Evolutionary conservation across 2,113 vertebrate genomes (phyloP), one percentile per base, ranked within the genome.

Genomic region (Cebidichthys violaceus): DNA sequence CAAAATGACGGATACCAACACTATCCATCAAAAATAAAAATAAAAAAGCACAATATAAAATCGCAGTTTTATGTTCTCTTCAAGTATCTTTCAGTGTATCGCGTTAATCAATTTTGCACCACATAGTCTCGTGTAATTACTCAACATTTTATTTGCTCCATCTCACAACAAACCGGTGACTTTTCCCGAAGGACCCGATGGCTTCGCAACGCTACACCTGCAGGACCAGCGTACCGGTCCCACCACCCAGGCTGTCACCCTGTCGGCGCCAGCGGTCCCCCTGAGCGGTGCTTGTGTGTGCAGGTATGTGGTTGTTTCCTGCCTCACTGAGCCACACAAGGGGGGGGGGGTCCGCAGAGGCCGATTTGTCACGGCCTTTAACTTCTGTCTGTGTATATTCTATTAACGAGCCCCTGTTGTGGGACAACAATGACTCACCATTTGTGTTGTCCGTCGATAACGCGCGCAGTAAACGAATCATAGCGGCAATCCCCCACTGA

Each of bases 351-450:
- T 66, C 84, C 85, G 1, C 85, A n/a, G 88, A 77, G 88, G 70
- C 86, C 72, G 78, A 84, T 92, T 83, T 78, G 77, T 90, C 88
- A 80, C 81, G 22, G 84, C 83, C 85, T 83, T 89, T 85, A 89
- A 91, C 90, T 90, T 88, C 86, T 77, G 80, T 76, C 82, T 84
- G 78, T 87, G 80, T 92, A 85, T 90, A 90, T 90, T 91, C 81
- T 82, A 89, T 90, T 86, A 91, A 90, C 79, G 41, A 86, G 77
- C 73, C 69, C 69, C 72, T 75, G 85, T 73, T 85, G 81, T 84
- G 87, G 85, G 86, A 87, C 86, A 67, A 88, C 89, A 87, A 82
- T 87, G 75, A 89, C 75, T 75, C 59, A 50, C 65, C 74, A 62
- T 92, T 88, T 85, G 85, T 84, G 73, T 80, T 77, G 81, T 84